Conservation (phyloP, 2,113 vertebrate genomes). For the Archilochus colubris region DNA sequence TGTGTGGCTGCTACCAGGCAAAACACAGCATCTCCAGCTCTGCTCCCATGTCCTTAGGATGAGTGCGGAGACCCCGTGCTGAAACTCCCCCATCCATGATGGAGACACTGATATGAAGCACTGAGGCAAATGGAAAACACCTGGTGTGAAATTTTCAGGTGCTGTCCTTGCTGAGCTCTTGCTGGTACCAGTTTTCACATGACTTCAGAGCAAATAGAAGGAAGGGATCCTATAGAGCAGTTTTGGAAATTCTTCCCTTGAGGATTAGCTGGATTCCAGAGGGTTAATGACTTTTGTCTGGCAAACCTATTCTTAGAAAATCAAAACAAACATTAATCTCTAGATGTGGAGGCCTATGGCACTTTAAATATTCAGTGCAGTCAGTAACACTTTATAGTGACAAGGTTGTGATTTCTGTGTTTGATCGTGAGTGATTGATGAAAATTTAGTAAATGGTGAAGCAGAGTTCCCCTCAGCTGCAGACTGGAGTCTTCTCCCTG, state of each 20-base stretch:
- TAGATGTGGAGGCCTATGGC: background rate
- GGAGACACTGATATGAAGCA: background rate
- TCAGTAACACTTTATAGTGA: background rate
- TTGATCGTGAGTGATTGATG: slow-evolving; percentile 35
- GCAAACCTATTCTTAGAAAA: background rate
- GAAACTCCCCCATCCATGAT: background rate
- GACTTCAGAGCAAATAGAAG: background rate
- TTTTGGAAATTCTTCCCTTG: background rate
- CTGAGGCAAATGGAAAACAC: rapidly evolving
- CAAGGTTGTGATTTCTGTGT: background rate
- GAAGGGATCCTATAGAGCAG: background rate
- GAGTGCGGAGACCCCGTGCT: background rate
- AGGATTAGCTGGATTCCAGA: background rate
- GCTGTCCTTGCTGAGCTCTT: background rate
- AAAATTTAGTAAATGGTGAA: background rate
- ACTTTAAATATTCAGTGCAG: slow-evolving; percentile 22
- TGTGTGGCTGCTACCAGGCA: background rate
- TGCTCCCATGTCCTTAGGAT: background rate
- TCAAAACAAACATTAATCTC: slow-evolving; percentile 6
- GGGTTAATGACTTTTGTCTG: background rate
- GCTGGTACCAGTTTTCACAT: background rate
- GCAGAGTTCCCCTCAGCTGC: background rate
- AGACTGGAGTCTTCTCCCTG: background rate
- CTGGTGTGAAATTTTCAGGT: background rate
- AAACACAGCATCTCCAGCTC: background rate